Conservation (phyloP, 2,888 invertebrate genomes). For the Exocentrus adspersus region DNA sequence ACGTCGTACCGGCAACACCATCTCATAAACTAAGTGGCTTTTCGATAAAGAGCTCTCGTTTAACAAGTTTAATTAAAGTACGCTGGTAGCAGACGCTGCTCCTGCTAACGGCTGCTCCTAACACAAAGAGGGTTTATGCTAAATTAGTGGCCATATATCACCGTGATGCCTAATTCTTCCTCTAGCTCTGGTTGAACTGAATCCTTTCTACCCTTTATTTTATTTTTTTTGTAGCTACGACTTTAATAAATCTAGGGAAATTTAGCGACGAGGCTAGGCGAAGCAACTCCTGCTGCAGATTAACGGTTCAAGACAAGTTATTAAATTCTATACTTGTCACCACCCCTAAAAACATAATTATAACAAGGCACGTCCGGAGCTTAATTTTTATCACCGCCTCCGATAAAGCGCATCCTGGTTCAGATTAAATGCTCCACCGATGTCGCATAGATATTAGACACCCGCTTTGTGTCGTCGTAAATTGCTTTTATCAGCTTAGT, state of each 20-base stretch:
- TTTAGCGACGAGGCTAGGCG: background rate
- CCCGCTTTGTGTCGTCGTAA: slow-evolving; percentile 20
- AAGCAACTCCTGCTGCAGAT: no score
- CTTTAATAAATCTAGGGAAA: background rate
- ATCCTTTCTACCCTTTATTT: slow-evolving; percentile 7
- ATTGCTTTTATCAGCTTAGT: slow-evolving; percentile 29
- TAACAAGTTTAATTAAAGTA: slow-evolving; percentile 43
- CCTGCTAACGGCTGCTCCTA: slow-evolving; percentile 17
- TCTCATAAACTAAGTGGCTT: slow-evolving; percentile 43
- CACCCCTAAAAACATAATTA: no score
- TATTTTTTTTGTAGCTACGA: background rate
- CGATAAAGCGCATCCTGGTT: slow-evolving; percentile 18
- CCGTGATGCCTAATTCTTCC: slow-evolving; percentile 22
- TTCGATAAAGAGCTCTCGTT: slow-evolving; percentile 41
- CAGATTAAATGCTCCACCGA: slow-evolving; percentile 17
- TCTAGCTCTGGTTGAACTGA: background rate
- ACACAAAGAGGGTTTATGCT: slow-evolving; percentile 31
- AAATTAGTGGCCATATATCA: slow-evolving; percentile 37
- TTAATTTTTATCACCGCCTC: no score
- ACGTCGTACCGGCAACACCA: slow-evolving; percentile 32
- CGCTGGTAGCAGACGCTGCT: slow-evolving; percentile 9
- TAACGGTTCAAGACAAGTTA: no score
- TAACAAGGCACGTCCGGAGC: no score
- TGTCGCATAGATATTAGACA: slow-evolving; percentile 22
- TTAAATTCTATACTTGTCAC: no score